Percentiles rank a stretch among this genome's conserved stretches.
phyloP scores from a whole-genome alignment of 2,888 invertebrate genomes.

The Torymus tubicola region DNA sequence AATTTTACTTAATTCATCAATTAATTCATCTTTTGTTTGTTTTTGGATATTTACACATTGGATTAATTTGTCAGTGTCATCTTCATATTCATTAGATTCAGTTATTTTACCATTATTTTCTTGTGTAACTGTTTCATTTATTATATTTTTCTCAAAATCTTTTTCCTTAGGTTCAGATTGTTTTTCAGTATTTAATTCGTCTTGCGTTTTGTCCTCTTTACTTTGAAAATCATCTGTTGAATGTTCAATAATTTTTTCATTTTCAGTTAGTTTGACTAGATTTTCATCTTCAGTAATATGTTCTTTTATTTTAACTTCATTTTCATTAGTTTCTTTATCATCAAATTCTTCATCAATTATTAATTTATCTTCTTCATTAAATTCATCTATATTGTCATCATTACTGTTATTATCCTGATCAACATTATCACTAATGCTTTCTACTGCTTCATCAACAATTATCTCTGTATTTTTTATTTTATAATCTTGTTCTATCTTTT shows the following conservation, averaged over 20 bases:
- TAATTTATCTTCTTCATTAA: conserved; percentile 47
- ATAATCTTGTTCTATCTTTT: neutral
- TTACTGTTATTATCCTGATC: conserved; percentile 30
- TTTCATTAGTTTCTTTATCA: conserved; percentile 36
- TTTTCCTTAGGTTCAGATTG: conserved; percentile 10
- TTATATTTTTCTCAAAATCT: neutral
- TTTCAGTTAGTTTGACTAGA: neutral
- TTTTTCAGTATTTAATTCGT: neutral
- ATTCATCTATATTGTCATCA: conserved; percentile 40
- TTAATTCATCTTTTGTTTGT: conserved; percentile 31
- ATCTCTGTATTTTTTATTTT: neutral
- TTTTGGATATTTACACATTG: conserved; percentile 28
- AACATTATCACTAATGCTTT: conserved; percentile 1
- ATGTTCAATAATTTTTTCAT: neutral
- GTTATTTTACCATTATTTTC: conserved; percentile 9
- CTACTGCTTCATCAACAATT: neutral
- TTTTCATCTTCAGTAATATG: conserved; percentile 7
- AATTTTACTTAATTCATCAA: conserved; percentile 34
- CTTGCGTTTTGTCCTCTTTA: neutral
- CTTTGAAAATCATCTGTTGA: no score
- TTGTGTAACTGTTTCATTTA: neutral
- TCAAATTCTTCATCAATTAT: conserved; percentile 51
- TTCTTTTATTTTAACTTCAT: conserved; percentile 28
- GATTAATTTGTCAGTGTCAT: conserved; percentile 8
- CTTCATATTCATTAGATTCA: conserved; percentile 8